These are phyloP conservation scores for Anguilla rostrata DNA, from an alignment of 2,113 vertebrate species.

Conservation along the genomic window DNA sequence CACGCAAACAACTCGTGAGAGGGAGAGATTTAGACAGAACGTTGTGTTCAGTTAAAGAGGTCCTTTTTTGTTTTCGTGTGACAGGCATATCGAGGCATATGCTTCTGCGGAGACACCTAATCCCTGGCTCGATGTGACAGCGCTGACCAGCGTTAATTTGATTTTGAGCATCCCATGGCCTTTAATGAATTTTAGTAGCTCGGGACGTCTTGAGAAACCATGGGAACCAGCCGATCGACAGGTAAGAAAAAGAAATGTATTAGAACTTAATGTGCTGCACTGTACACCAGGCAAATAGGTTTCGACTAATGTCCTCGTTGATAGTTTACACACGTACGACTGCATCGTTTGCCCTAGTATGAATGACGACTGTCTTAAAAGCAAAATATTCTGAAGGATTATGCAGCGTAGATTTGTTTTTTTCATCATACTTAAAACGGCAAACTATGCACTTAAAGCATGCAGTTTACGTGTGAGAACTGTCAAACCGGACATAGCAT, in stretches of 20 bases:
- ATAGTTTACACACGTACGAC: background rate
- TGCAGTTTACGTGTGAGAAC: too few relatives aligned
- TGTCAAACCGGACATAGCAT: too few relatives aligned
- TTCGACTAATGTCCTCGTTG: background rate
- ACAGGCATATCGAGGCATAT: conserved; percentile 11
- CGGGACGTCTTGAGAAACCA: conserved; percentile 25
- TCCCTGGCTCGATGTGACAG: conserved; percentile 15
- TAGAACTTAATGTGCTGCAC: background rate
- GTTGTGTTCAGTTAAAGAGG: background rate
- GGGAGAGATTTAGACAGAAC: background rate
- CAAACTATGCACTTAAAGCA: too few relatives aligned
- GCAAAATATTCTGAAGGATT: background rate
- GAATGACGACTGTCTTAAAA: background rate
- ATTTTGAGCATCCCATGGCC: conserved; percentile 26
- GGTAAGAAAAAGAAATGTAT: background rate
- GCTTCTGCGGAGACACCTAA: conserved; percentile 11
- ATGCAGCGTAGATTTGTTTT: too few relatives aligned
- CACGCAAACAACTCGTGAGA: background rate
- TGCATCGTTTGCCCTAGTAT: background rate
- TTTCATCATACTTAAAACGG: too few relatives aligned
- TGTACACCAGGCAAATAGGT: background rate
- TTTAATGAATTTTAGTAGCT: conserved; percentile 18
- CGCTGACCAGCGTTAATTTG: conserved; percentile 20
- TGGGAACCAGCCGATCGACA: conserved; percentile 20
- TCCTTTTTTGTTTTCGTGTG: conserved; percentile 15